These are phyloP conservation scores for Erythrocercus mccallii DNA, from an alignment of 2,113 vertebrate species.

Conservation along the genomic window DNA sequence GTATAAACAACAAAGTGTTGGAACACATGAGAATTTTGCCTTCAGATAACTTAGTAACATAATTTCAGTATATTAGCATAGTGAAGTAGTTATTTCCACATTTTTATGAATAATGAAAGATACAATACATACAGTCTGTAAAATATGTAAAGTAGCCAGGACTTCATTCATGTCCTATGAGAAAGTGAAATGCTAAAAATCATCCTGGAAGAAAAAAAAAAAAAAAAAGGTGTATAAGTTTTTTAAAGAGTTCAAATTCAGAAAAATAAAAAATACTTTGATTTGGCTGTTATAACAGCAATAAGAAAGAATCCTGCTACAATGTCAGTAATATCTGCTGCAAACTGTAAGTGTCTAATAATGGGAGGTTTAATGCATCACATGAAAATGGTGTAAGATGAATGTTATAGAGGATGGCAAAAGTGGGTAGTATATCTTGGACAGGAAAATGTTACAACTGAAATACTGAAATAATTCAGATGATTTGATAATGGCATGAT, in stretches of 20 bases:
- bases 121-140: background rate
- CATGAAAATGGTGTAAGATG: background rate
- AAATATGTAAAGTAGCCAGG: background rate
- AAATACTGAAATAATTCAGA: conserved; percentile 51
- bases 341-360: background rate
- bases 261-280: background rate
- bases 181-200: background rate
- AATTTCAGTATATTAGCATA: background rate
- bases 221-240: background rate
- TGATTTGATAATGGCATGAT: conserved; percentile 12
- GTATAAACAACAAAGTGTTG: background rate
- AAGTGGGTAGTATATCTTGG: background rate
- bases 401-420: background rate
- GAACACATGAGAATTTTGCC: background rate
- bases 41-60: background rate
- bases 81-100: background rate
- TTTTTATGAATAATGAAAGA: background rate
- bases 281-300: background rate
- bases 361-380: background rate
- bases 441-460: conserved; percentile 20
- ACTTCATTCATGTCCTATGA: background rate
- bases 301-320: background rate
- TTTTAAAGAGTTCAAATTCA: background rate
- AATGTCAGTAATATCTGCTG: background rate
- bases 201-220: background rate